phyloP scores from a whole-genome alignment of 2,888 invertebrate species.

The Taphrorychus bicolor region DNA sequence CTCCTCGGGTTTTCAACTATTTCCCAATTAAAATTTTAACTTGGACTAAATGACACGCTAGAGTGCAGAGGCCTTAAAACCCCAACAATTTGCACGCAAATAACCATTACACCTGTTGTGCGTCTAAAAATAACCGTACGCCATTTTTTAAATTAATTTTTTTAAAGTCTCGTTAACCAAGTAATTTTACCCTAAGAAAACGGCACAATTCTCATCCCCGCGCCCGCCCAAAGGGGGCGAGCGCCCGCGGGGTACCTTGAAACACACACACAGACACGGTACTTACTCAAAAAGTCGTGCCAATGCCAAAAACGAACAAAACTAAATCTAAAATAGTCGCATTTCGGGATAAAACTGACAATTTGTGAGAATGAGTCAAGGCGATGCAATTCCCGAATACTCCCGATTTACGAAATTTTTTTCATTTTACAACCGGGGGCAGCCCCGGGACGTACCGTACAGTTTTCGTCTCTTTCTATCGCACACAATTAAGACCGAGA shows the following conservation, averaged over 20 bases:
- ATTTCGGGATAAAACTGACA: conserved; percentile 51
- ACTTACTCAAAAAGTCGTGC: conserved; percentile 53
- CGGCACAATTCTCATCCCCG: no score
- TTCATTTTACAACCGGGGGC: conserved; percentile 1
- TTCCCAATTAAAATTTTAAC: conserved; percentile 19
- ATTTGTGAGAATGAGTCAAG: conserved; percentile 47
- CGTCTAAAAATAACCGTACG: conserved; percentile 30
- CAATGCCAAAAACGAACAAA: conserved; percentile 53
- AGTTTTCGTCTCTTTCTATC: conserved; percentile 42
- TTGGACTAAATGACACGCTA: conserved; percentile 17
- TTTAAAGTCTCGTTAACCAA: no score
- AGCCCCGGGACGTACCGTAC: neutral
- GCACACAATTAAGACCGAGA: conserved; percentile 15
- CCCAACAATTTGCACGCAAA: conserved; percentile 27
- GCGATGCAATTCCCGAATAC: conserved; percentile 43
- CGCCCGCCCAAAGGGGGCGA: no score
- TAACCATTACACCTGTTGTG: conserved; percentile 36
- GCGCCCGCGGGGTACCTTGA: conserved; percentile 10
- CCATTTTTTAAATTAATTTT: conserved; percentile 30
- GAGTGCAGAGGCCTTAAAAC: conserved; percentile 25
- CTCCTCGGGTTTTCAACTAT: neutral
- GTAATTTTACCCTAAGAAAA: no score
- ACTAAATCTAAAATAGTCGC: conserved; percentile 52
- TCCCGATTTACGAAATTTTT: conserved; percentile 40
- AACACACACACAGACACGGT: conserved; percentile 29